Percentiles rank a stretch among this genome's conserved stretches.
Evolutionary conservation across 2,888 invertebrate species (phyloP).

Genomic region (Baronia brevicornis): DNA sequence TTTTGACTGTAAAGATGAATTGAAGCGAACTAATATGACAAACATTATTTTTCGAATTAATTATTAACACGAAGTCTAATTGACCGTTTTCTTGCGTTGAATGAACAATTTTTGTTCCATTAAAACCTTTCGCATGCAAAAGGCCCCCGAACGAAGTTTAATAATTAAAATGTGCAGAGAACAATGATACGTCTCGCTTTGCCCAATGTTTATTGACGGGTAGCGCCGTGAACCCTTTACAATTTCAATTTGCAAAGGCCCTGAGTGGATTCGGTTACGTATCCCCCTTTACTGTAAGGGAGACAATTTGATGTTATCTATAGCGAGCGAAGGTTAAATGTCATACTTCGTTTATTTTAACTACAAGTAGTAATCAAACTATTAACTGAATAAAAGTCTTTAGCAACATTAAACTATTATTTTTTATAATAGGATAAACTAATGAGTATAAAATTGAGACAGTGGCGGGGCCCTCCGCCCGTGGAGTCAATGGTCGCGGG

Average conservation of each 20-base stretch:
- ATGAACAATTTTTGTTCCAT: slow-evolving; percentile 34
- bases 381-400: too few relatives aligned
- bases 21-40: too few relatives aligned
- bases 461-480: too few relatives aligned
- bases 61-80: slow-evolving; percentile 9
- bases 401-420: too few relatives aligned
- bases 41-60: slow-evolving; percentile 12
- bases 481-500: too few relatives aligned
- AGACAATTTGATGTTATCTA: slow-evolving; percentile 7
- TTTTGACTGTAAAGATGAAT: too few relatives aligned
- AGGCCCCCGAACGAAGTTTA: slow-evolving; percentile 45
- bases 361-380: too few relatives aligned
- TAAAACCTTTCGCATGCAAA: slow-evolving; percentile 34
- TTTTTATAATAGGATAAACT: too few relatives aligned
- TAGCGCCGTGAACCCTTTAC: slow-evolving; percentile 51
- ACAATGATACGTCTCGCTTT: slow-evolving; percentile 65
- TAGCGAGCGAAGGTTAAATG: slow-evolving; percentile 12
- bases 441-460: too few relatives aligned
- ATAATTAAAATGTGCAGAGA: slow-evolving; percentile 68
- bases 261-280: slow-evolving; percentile 20
- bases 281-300: slow-evolving; percentile 11
- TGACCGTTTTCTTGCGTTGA: slow-evolving; percentile 22
- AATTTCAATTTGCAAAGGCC: slow-evolving; percentile 60
- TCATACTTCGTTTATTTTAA: too few relatives aligned
- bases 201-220: slow-evolving; percentile 63